phyloP scores from a whole-genome alignment of 2,797 vertebrate species.

The Pseudotriccus pelzelni region DNA sequence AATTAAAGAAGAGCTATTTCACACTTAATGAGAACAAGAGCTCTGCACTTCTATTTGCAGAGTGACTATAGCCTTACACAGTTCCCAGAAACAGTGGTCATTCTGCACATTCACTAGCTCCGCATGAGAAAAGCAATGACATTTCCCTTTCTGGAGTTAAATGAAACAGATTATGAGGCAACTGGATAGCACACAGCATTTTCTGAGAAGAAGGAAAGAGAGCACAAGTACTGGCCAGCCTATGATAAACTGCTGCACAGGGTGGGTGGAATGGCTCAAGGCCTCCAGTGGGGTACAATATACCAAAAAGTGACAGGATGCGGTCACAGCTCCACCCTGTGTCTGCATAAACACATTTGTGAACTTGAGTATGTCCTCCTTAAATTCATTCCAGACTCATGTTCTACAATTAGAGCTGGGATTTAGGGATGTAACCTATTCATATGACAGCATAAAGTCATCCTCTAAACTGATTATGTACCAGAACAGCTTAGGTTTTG shows the following conservation, averaged over 20 bases:
- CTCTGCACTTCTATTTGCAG: background rate
- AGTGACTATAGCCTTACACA: background rate
- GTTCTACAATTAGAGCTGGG: background rate
- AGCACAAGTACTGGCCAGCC: background rate
- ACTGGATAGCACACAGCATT: background rate
- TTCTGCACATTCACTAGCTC: background rate
- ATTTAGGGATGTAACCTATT: background rate
- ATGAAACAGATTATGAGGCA: background rate
- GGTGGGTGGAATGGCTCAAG: background rate
- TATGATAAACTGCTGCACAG: background rate
- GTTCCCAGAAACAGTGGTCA: background rate
- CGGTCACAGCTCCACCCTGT: constrained; percentile 69
- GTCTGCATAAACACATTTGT: constrained; percentile 59
- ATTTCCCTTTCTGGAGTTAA: background rate
- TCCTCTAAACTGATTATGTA: background rate
- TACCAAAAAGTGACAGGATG: constrained; percentile 33
- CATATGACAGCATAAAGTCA: background rate
- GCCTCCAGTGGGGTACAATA: constrained; percentile 9
- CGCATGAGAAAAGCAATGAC: background rate
- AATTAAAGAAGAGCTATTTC: background rate
- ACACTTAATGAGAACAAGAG: background rate
- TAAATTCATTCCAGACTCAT: background rate
- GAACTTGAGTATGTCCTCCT: background rate
- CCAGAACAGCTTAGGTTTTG: background rate
- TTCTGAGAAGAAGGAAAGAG: background rate